Evolutionary conservation across 2,888 invertebrate genomes (phyloP), one percentile per base, ranked within the genome.

Genomic region (Chymomyza caudatula): DNA sequence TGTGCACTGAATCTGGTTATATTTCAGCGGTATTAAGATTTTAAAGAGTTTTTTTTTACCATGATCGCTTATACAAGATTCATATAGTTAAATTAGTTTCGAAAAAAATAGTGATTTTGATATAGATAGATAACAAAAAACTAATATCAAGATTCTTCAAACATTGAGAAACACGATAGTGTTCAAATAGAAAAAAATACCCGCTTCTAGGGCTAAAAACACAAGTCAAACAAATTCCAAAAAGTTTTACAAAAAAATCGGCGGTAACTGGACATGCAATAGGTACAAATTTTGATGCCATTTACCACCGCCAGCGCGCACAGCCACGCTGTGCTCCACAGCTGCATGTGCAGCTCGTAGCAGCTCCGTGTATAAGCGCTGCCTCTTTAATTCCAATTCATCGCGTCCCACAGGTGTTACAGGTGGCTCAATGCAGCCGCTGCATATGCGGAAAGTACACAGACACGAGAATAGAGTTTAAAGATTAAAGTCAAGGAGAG

Each of bases 351-450:
- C 94, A 77, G 94, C 94, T 78, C 93, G 92, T 73, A 95, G 92
- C 67, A 95, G 92, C 87, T 95, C 95, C 60, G 95, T 94, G 90
- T 95, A 95, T 90, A 95, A 94, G 80, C 95, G 92, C 89, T 95
- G 95, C 64, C 95, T 92, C 71, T 94, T 92, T 78, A 95, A 90
- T 71, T 95, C 95, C 77, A 95, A 90, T 88, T 95, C 95, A 89
- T 95, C 95, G 65, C 94, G 93, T 61, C 95, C 95, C 53, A 95
- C 94, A 15, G 95, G 95, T 65, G 95, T 95, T 63, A 94, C 95
- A 54, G 95, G 95, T 74, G 89, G 92, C 89, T 89, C 92, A 88
- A 86, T 87, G 81, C 89, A 89, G 74, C 89, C 89, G 76, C 89
- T 88, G 76, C 58, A 64, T 13, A 59, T 59, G 8, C 29, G 4